Base-by-base conservation (phyloP, 1,140 invertebrate species). In the Drosophila pallidifrons region DNA sequence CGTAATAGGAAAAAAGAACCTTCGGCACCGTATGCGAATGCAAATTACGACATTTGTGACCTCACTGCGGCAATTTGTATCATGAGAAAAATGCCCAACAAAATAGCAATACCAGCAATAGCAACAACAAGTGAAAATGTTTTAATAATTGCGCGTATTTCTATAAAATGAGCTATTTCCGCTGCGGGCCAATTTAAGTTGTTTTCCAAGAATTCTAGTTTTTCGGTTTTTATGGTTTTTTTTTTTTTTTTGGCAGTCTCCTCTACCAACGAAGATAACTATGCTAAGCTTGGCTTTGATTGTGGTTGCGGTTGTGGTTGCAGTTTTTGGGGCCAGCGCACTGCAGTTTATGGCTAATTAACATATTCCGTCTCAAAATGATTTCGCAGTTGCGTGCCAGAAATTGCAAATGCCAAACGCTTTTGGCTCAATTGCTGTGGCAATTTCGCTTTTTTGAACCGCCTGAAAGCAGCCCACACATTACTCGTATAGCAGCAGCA, bases 121-220 rank as follows among this genome's bases (percentile, higher is more conserved):
- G 15, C 55, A 67, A 45, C 61, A 78, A 47, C 61, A 41, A 73
- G 85, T 88, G 85, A 89, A 89, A 89, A 89, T 89, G 85, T 71
- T 90, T 81, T 89, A 90, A 89, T 89, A 89, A 89, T 89, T 89
- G 78, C 78, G 66, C 65, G 64, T 89, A 89, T 79, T 87, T 86
- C 67, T 74, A 69, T 81, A 72, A 89, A 89, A 89, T 89, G 78
- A 89, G 85, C 86, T 69, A 89, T 89, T 89, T 89, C 85, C 85
- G 85, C 82, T 85, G 65, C 66, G 74, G 64, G 63, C 75, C 82
- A 86, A 85, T 81, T 85, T 77, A 41, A 70, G 85, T 57, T 64
- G 45, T 54, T 41, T 68, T 54, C 58, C 41, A 65, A 76, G 72
- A 64, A 64, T 55, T 69, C 58, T 61, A 66, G 47, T 52, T 61